Evolutionary conservation across 2,888 invertebrate genomes (phyloP).

Genomic region (Zele albiditarsus): DNA sequence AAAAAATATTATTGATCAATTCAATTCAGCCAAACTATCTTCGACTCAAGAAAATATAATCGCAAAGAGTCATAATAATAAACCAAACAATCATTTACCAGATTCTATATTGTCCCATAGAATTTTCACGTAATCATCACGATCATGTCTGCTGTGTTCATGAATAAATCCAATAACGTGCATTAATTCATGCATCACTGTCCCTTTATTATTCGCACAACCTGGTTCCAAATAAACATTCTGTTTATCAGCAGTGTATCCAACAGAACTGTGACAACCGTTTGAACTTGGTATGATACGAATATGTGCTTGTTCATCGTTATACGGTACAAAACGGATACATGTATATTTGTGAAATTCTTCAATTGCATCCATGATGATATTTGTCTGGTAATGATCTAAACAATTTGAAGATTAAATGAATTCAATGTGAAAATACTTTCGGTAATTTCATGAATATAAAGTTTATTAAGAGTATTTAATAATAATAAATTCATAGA

Average conservation of each 20-base stretch:
- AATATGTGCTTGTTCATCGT: constrained; percentile 78
- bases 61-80: too few species aligned
- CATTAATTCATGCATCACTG: constrained; percentile 85
- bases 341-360: constrained; percentile 86
- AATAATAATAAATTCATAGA: too few species aligned
- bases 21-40: constrained; percentile 89
- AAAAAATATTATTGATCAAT: too few species aligned
- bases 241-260: constrained; percentile 80
- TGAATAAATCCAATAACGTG: constrained; percentile 88
- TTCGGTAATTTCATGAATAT: constrained; percentile 3
- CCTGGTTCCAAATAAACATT: constrained; percentile 85
- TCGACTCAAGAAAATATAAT: constrained; percentile 53
- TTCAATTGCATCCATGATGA: constrained; percentile 81
- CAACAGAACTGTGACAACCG: constrained; percentile 89
- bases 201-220: constrained; percentile 83
- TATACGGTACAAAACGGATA: constrained; percentile 80
- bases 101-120: constrained; percentile 80
- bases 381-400: constrained; percentile 77
- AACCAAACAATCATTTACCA: constrained; percentile 69
- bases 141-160: constrained; percentile 86
- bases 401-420: constrained; percentile 33
- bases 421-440: neutral
- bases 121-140: constrained; percentile 81
- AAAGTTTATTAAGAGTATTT: neutral
- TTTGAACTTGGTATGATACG: constrained; percentile 80